Base-by-base conservation (phyloP, 1,140 invertebrate genomes). In the Neomicropteryx cornuta region DNA sequence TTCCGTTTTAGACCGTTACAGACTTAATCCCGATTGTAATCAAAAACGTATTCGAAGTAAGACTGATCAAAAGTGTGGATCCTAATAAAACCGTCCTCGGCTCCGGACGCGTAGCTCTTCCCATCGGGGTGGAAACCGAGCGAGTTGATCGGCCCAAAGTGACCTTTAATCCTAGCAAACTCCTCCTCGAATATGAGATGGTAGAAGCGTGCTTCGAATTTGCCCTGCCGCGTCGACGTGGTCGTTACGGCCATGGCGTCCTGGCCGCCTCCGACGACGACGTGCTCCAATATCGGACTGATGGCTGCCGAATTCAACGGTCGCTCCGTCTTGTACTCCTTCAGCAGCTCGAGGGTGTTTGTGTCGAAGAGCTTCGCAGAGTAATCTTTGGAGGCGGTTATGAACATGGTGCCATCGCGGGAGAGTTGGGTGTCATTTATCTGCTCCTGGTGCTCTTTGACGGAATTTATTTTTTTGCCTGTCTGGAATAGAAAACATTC, bases 151-250 rank as follows among this genome's bases (percentile, higher is more conserved):
- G 97, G 97, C 50, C 97, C 97, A 58, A 99, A 99, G 71, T 99
- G 97, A 33, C 95, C 96, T 62, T 99, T 99, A 0, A 99, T 82
- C 37, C 94, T 70, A 0, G 84, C 96, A 67, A 99, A 99, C 67
- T 99, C 97, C 66, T 99, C 95, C 70, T 99, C 96, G 60, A 97
- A 99, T n/a, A 99, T 83, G 30, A 98, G 62, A 66, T 99, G 95
- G 75, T 89, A 99, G 64, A 99, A 96, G 31, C 94, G 74, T 3
- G 96, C 92, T 62, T 99, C 96, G 56, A 99, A 99, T 71, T 99
- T 98, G 18, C 96, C 97, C 39, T 89, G 79, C 48, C 88, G 77
- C 1, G 93, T 81, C 0, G 91, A 94, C 0, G 95, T 98, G 4
- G 92, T 97, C 22, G 97, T 99, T 35, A 99, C 97, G 56, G 96